Base-by-base conservation (phyloP, 2,888 invertebrate genomes). In the Brachypalpus laphriformis region DNA sequence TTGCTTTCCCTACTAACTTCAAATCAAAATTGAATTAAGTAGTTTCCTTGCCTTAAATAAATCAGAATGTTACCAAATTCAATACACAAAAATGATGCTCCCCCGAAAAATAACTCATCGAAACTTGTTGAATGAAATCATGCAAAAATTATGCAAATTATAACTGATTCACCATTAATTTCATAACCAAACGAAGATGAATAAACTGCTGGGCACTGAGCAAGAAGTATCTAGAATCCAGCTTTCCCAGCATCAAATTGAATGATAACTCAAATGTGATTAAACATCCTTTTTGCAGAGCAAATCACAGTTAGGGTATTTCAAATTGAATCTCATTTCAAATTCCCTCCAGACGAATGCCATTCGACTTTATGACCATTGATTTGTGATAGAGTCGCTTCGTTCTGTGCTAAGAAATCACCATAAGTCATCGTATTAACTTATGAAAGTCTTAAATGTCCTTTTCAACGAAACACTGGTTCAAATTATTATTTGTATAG, bases 401-500 rank as follows among this genome's bases (percentile, higher is more conserved):
- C n/a, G n/a, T n/a, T 20, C 45, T 57, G 54, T 59, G 68, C 71
- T 56, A 72, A 59, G 56, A 56, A 72, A 72, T 72, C 77, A 82
- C 65, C 72, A 77, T 72, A 82, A 82, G 82, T 82, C 78, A 72
- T 82, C 59, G 71, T 54, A 76, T 82, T 77, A 82, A 82, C 71
- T 82, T 77, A 65, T 65, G 71, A 77, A 77, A 59, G 65, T 82
- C 82, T 37, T 82, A 82, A 82, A 82, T 72, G 77, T 82, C 82
- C 65, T 72, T 82, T 77, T 72, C 66, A 78, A 72, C 77, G 40
- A 40, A 77, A 61, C 65, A 77, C 65, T 71, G 63, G n/a, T 59
- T 82, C 76, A 57, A 63, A 82, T 78, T 82, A 82, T 72, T 82
- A 78, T 82, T 78, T 82, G 78, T 82, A 72, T 59, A 66, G 82